Evolutionary conservation across 2,113 vertebrate genomes (phyloP).

Genomic region (Engystomops pustulosus): DNA sequence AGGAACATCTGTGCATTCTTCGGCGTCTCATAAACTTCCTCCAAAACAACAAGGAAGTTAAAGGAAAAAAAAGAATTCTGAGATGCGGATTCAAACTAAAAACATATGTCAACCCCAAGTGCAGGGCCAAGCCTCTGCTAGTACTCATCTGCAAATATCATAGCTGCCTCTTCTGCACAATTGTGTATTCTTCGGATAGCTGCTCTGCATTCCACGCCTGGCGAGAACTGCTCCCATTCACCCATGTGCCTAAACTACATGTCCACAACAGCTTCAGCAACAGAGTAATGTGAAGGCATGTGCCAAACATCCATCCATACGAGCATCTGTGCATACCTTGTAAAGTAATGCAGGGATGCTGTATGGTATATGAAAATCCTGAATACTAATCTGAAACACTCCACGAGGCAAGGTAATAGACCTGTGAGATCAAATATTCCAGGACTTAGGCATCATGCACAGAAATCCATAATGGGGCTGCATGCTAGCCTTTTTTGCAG

Average conservation of each 20-base stretch:
- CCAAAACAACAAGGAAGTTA: slow-evolving; percentile 38
- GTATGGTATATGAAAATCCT: too few relatives aligned
- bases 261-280: too few relatives aligned
- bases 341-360: too few relatives aligned
- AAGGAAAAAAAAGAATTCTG: slow-evolving; percentile 20
- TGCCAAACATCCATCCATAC: too few relatives aligned
- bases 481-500: too few relatives aligned
- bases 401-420: too few relatives aligned
- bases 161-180: background rate
- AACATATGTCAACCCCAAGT: slow-evolving; percentile 9
- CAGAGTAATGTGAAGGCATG: too few relatives aligned
- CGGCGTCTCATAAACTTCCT: slow-evolving; percentile 43
- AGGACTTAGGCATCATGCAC: too few relatives aligned
- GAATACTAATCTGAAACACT: too few relatives aligned
- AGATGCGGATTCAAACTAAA: slow-evolving; percentile 17
- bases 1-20: slow-evolving; percentile 47
- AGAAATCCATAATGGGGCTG: too few relatives aligned
- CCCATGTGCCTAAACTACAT: background rate
- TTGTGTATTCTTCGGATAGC: slow-evolving; percentile 18
- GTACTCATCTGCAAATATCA: background rate
- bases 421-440: too few relatives aligned
- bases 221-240: background rate
- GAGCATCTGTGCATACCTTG: too few relatives aligned
- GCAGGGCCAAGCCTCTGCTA: slow-evolving; percentile 3
- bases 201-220: background rate